Conservation (phyloP, 1,140 invertebrate genomes). For the Leptopilina clavipes region DNA sequence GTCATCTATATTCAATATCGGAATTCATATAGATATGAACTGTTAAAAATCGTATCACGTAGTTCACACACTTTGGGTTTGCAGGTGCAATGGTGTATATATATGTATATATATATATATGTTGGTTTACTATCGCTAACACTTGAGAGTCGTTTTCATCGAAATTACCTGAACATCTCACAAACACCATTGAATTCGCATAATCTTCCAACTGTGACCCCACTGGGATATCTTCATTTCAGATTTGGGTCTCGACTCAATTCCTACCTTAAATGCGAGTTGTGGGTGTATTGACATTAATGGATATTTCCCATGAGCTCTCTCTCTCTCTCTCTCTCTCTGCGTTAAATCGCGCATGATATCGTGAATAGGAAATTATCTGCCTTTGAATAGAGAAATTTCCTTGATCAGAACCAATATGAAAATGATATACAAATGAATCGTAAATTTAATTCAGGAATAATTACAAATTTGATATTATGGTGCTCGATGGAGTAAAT, state of each 20-base stretch:
- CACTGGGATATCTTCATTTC: slow-evolving; percentile 34
- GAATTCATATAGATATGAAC: neutral
- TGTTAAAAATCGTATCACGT: neutral
- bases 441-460: neutral
- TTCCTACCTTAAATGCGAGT: slow-evolving; percentile 15
- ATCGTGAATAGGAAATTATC: slow-evolving; percentile 30
- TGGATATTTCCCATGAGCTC: slow-evolving; percentile 30
- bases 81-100: neutral
- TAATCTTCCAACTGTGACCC: slow-evolving; percentile 47
- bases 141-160: slow-evolving; percentile 45
- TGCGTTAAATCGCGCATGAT: slow-evolving; percentile 27
- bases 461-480: neutral
- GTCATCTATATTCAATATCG: slow-evolving; percentile 8
- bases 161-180: slow-evolving; percentile 47
- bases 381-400: slow-evolving; percentile 11
- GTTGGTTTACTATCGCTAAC: neutral
- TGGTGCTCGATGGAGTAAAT: neutral
- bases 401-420: neutral
- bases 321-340: no score
- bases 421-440: slow-evolving; percentile 22
- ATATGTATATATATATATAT: no score
- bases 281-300: slow-evolving; percentile 24
- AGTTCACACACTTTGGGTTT: neutral
- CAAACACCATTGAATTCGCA: slow-evolving; percentile 42
- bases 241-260: slow-evolving; percentile 10